These are phyloP conservation scores for Seira sanloemensis DNA, from an alignment of 2,888 invertebrate genomes.

Conservation along the genomic window DNA sequence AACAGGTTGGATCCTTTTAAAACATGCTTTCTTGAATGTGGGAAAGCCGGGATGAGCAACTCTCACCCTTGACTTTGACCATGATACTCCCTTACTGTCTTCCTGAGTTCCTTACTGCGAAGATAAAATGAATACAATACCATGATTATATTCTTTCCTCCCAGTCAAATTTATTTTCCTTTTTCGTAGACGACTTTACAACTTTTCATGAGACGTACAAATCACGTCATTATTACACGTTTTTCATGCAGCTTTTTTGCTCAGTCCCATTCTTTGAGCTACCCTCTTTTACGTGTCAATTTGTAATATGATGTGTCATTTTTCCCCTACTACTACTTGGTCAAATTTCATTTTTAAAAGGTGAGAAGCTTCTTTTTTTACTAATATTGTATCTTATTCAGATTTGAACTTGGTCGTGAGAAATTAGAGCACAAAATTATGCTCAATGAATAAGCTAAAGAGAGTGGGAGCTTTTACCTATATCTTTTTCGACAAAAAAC, in stretches of 20 bases:
- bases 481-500: no score
- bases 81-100: slow-evolving; percentile 58
- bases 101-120: slow-evolving; percentile 58
- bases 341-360: no score
- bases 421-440: no score
- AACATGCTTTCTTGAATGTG: slow-evolving; percentile 70
- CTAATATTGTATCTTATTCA: no score
- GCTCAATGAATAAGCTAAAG: no score
- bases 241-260: slow-evolving; percentile 17
- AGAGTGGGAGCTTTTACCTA: no score
- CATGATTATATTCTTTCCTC: slow-evolving; percentile 17
- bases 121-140: slow-evolving; percentile 13
- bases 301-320: slow-evolving; percentile 50
- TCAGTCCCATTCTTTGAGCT: neutral
- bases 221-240: slow-evolving; percentile 20
- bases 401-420: no score
- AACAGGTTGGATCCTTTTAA: slow-evolving; percentile 68
- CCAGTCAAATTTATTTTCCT: slow-evolving; percentile 21
- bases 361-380: no score
- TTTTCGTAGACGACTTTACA: slow-evolving; percentile 29
- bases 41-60: slow-evolving; percentile 71
- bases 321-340: neutral
- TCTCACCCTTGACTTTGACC: slow-evolving; percentile 73
- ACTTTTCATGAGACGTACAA: slow-evolving; percentile 8
- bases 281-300: slow-evolving; percentile 48